Evolutionary conservation across 2,113 vertebrate species (phyloP).

Genomic region (Colistium nudipinnis): DNA sequence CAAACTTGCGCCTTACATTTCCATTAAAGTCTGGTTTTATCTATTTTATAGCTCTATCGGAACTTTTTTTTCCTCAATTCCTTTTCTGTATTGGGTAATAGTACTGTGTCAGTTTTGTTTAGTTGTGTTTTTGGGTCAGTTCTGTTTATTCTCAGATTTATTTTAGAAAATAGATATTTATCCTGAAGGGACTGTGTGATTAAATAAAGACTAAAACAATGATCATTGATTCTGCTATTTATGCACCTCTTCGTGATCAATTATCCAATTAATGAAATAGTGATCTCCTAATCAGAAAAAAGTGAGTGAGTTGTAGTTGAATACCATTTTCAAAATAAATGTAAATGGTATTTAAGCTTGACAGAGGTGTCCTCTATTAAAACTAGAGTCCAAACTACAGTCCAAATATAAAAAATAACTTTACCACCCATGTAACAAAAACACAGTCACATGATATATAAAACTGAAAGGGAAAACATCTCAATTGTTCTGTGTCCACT

Average conservation of each 20-base stretch:
- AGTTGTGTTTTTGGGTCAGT: not conserved
- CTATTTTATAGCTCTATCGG: not conserved
- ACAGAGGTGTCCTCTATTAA: too few relatives aligned
- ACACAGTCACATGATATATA: conserved; percentile 4
- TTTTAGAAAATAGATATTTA: not conserved
- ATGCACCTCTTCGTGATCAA: not conserved
- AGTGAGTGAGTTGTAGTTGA: not conserved
- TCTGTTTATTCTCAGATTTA: not conserved
- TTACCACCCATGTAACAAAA: conserved; percentile 8
- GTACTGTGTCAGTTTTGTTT: not conserved
- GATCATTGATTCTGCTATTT: not conserved
- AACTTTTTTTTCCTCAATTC: not conserved
- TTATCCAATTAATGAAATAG: not conserved
- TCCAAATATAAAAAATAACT: conserved; percentile 1
- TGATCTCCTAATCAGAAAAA: not conserved
- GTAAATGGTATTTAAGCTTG: too few relatives aligned
- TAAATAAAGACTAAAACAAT: not conserved
- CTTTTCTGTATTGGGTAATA: not conserved
- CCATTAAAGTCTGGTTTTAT: too few relatives aligned
- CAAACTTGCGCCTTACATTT: not conserved
- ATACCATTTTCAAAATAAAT: too few relatives aligned
- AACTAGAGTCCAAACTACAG: too few relatives aligned
- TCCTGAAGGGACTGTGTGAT: not conserved
- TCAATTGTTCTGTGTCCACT: not conserved
- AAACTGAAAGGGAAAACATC: conserved; percentile 2